These are phyloP conservation scores for Tetrao urogallus DNA, from an alignment of 2,113 vertebrate genomes.

Conservation along the genomic window DNA sequence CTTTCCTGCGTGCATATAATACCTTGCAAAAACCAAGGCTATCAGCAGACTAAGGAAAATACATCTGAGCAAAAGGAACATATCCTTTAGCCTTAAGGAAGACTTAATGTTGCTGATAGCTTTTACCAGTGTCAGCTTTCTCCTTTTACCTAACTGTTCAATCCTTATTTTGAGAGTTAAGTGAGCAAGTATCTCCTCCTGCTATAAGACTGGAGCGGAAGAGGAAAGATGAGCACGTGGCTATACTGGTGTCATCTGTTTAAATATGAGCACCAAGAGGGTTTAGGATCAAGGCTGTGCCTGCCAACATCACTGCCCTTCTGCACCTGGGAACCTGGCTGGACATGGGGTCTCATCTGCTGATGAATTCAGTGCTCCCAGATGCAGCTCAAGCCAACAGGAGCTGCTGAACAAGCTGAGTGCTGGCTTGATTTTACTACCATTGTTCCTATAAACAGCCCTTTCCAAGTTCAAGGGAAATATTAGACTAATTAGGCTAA, in stretches of 20 bases:
- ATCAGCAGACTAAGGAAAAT: not conserved
- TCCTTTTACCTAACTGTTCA: not conserved
- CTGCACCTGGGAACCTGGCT: not conserved
- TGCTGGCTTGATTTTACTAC: not conserved
- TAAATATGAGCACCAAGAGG: not conserved
- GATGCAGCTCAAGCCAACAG: not conserved
- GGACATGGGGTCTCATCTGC: not conserved
- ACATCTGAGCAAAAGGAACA: not conserved
- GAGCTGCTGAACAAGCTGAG: not conserved
- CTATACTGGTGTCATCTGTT: not conserved
- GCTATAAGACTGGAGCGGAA: not conserved
- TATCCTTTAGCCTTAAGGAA: not conserved
- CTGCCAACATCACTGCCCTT: accelerated
- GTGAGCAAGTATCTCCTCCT: not conserved
- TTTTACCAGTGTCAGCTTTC: not conserved
- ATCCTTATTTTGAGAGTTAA: not conserved
- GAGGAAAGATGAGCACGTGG: accelerated
- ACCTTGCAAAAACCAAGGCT: not conserved
- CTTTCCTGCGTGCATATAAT: not conserved
- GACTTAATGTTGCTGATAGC: not conserved
- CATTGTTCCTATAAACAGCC: not conserved
- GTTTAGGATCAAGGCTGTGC: not conserved
- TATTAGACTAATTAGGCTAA: not conserved
- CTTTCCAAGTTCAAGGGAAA: not conserved
- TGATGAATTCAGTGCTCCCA: not conserved